Evolutionary conservation across 2,888 invertebrate genomes (phyloP), one percentile per base, ranked within the genome.

Genomic region (Lasioglossum morio): DNA sequence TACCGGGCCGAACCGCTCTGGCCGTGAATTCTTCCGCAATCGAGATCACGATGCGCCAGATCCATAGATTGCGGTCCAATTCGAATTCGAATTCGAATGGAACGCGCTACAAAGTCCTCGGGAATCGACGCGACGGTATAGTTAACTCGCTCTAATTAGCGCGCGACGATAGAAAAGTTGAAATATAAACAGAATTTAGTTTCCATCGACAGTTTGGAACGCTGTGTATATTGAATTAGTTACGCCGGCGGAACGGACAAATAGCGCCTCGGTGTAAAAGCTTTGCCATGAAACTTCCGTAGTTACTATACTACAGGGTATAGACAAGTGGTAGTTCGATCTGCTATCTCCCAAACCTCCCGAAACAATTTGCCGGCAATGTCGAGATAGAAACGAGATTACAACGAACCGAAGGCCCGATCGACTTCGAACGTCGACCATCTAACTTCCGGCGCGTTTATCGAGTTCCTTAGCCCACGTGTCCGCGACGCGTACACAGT

Each of bases 361-460:
- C 74, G 70, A 82, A 88, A 85, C 81, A 88, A 85, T 88, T 88
- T 85, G 66, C 75, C 79, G 57, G n/a, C 75, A 72, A 72, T 80
- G 79, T 82, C 77, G 79, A 57, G 70, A 53, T 70, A 83, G 82
- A 81, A 81, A 74, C 60, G 69, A 87, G 87, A 87, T 87, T 85
- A 84, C 88, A 69, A 79, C 72, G 77, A 66, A 46, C 72, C 74
- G 72, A 77, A 78, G 77, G 79, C 72, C 34, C 85, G 87, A 88
- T 87, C 76, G 76, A 70, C 70, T 73, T 72, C 34, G 37, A 46
- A 40, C 48, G 40, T 63, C 19, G 37, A 43, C 69, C 76, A n/a
- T 53, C 57, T 79, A 84, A 88, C 84, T 85, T 88, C 23, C 77
- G 14, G 8, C 30, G 57, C 34, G 79, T 85, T 88, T 88, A 82